phyloP scores from a whole-genome alignment of 1,140 invertebrate genomes.

The Harpegnathos saltator region DNA sequence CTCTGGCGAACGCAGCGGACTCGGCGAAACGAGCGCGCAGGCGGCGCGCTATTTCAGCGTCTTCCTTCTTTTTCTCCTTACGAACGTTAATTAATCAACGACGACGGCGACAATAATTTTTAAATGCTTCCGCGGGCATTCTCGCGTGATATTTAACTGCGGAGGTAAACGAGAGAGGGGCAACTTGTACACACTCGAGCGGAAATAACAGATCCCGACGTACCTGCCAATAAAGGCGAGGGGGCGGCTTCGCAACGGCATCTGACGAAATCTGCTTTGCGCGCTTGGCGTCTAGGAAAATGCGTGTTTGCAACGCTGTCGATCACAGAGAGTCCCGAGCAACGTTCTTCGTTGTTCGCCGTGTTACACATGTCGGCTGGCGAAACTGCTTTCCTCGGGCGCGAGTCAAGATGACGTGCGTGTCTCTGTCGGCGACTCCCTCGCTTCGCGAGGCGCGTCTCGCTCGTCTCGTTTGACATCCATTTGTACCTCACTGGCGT shows the following conservation, averaged over 20 bases:
- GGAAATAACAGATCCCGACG: conserved; percentile 44
- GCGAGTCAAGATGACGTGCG: conserved; percentile 13
- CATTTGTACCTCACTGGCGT: too few relatives aligned
- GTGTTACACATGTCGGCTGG: background rate
- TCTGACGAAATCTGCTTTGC: conserved; percentile 39
- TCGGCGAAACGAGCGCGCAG: too few relatives aligned
- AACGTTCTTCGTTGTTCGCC: background rate
- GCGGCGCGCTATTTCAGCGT: too few relatives aligned
- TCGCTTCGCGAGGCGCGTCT: too few relatives aligned
- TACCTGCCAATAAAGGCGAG: conserved; percentile 48
- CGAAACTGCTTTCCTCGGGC: background rate
- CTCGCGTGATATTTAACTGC: background rate
- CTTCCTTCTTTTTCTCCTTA: too few relatives aligned
- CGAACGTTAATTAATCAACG: too few relatives aligned
- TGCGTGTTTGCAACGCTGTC: conserved; percentile 46
- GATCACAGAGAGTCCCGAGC: conserved; percentile 17
- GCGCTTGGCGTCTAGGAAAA: conserved; percentile 29
- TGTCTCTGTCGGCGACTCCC: too few relatives aligned
- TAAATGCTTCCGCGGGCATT: too few relatives aligned
- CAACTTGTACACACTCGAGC: background rate
- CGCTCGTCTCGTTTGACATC: too few relatives aligned
- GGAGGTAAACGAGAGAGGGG: background rate
- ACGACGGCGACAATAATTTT: too few relatives aligned
- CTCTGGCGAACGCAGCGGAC: too few relatives aligned
- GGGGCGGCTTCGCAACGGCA: conserved; percentile 30